A percentile compares a stretch with the other conserved stretches of the same genome.
phyloP scores from a whole-genome alignment of 2,888 invertebrate species.

The Andricus curvator region DNA sequence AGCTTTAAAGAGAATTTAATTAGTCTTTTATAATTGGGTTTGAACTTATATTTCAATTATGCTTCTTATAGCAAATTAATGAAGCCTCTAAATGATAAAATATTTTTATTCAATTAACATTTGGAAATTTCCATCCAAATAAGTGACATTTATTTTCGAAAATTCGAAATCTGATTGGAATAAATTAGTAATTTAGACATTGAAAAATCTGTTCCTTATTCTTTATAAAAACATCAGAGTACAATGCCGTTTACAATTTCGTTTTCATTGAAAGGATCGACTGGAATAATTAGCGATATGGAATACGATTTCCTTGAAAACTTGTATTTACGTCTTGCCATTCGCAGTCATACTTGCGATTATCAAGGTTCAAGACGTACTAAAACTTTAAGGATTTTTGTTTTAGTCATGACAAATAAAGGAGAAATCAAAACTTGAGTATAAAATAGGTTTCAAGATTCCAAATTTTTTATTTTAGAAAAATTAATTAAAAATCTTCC shows the following conservation, averaged over 20 bases:
- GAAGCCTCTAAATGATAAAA: too few relatives aligned
- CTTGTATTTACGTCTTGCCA: conserved; percentile 7
- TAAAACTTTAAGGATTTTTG: background rate
- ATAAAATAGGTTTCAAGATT: background rate
- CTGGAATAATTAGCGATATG: background rate
- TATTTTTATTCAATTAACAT: background rate
- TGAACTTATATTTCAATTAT: too few relatives aligned
- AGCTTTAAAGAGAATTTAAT: background rate
- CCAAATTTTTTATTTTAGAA: background rate
- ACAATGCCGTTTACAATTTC: background rate
- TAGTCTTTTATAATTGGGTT: background rate
- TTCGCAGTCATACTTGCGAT: background rate
- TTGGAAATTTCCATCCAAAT: background rate
- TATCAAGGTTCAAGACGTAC: background rate
- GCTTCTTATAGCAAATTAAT: too few relatives aligned
- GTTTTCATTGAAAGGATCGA: conserved; percentile 9
- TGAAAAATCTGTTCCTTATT: background rate
- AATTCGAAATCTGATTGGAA: background rate
- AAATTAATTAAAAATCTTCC: background rate
- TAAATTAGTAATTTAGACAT: background rate
- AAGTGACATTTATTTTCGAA: background rate
- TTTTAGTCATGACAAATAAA: background rate
- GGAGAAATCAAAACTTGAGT: too few relatives aligned
- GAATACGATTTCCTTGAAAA: conserved; percentile 36
- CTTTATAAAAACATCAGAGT: background rate